Percentiles rank a stretch among this genome's conserved stretches.
Conservation (phyloP, 1,140 invertebrate species). For the Meloidogyne hapla region DNA sequence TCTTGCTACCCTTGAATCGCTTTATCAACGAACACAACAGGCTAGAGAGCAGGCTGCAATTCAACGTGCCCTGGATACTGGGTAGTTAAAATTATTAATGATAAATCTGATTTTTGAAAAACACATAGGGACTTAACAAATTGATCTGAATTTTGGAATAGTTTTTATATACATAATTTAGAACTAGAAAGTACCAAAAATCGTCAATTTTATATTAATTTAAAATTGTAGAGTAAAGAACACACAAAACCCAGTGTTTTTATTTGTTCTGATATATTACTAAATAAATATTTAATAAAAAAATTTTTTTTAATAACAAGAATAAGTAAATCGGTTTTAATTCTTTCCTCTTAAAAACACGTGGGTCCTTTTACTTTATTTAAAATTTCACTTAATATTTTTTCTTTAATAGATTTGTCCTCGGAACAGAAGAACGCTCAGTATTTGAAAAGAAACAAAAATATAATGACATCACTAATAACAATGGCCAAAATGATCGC, state of each 20-base stretch:
- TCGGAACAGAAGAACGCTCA: slow-evolving; percentile 24
- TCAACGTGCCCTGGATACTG: slow-evolving; percentile 17
- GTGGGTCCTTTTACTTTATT: neutral
- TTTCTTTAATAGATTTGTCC: slow-evolving; percentile 20
- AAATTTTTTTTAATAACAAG: neutral
- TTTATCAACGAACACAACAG: slow-evolving; percentile 54
- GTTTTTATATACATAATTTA: too few relatives aligned
- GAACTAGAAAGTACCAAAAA: too few relatives aligned
- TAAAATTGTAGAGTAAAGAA: too few relatives aligned
- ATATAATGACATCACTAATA: neutral
- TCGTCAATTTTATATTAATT: too few relatives aligned
- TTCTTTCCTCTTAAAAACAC: neutral
- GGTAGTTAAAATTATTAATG: neutral
- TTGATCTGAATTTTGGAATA: too few relatives aligned
- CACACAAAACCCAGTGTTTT: too few relatives aligned
- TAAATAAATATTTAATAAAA: neutral
- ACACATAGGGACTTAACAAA: too few relatives aligned
- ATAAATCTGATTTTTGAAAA: neutral
- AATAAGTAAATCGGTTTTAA: neutral
- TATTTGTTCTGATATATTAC: too few relatives aligned
- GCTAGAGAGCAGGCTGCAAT: slow-evolving; percentile 47
- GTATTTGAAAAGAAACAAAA: neutral
- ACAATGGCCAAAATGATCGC: slow-evolving; percentile 1
- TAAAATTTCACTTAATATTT: neutral
- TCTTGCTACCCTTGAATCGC: slow-evolving; percentile 55